Evolutionary conservation across 2,888 invertebrate genomes (phyloP).

Genomic region (Phasia obesa): DNA sequence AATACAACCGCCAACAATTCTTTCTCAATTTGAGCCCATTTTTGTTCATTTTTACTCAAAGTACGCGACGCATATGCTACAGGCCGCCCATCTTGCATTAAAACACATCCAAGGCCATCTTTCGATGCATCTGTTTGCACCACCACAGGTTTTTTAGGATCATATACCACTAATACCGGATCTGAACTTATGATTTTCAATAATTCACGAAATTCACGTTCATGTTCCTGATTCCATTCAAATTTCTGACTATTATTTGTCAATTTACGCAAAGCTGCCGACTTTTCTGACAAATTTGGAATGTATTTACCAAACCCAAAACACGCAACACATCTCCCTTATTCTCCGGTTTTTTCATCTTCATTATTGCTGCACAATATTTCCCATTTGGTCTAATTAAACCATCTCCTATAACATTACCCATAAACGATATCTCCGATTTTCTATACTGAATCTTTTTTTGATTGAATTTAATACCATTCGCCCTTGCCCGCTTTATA

Average conservation of each 20-base stretch:
- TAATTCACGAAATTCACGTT: constrained; percentile 65
- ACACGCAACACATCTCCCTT: constrained; percentile 46
- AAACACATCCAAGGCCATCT: constrained; percentile 72
- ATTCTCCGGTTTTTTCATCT: constrained; percentile 34
- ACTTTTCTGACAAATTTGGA: constrained; percentile 56
- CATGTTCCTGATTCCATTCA: constrained; percentile 56
- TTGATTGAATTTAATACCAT: constrained; percentile 34
- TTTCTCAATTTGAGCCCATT: constrained; percentile 71
- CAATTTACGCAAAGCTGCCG: constrained; percentile 36
- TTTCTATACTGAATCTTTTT: constrained; percentile 56
- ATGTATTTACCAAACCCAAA: constrained; percentile 47
- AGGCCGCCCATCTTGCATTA: constrained; percentile 75
- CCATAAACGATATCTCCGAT: constrained; percentile 52
- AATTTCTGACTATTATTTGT: constrained; percentile 9
- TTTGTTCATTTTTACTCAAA: constrained; percentile 73
- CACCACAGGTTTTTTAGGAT: constrained; percentile 38
- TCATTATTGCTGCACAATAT: constrained; percentile 31
- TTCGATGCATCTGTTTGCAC: constrained; percentile 72
- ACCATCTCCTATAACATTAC: constrained; percentile 35
- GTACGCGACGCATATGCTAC: constrained; percentile 73
- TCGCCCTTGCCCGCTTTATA: too few species aligned
- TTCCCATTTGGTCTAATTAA: constrained; percentile 35
- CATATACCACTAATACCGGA: constrained; percentile 60
- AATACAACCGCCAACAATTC: constrained; percentile 63
- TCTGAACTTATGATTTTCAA: constrained; percentile 44